Evolutionary conservation across 23 tunicate species (phyloP).

Genomic region (Styela plicata): DNA sequence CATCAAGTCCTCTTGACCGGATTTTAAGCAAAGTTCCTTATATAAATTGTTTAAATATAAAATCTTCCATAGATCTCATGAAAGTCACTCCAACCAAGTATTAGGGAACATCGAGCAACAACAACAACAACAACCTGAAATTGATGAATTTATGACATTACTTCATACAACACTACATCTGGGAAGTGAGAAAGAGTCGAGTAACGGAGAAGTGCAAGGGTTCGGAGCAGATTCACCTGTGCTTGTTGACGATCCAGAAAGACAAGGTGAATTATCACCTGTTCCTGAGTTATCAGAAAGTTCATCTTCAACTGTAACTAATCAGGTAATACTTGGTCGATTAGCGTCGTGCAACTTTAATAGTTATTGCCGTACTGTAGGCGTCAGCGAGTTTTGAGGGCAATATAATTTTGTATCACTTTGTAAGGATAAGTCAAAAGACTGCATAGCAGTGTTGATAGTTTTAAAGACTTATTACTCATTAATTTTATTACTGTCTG

Average conservation of each 20-base stretch:
- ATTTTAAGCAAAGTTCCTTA: no score
- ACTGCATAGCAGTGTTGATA: no score
- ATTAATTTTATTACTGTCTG: no score
- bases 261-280: constrained; percentile 42
- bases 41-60: no score
- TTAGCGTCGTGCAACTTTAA: no score
- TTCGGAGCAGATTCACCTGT: constrained; percentile 27
- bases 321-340: no score
- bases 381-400: no score
- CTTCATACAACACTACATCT: constrained; percentile 79
- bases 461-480: no score
- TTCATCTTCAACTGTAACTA: not conserved
- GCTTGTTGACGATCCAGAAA: constrained; percentile 19
- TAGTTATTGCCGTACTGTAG: no score
- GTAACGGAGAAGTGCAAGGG: not conserved
- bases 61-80: not conserved
- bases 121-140: constrained; percentile 7
- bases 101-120: not conserved
- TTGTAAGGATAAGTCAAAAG: no score
- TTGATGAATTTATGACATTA: constrained; percentile 40
- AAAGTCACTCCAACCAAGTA: not conserved
- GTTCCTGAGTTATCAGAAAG: constrained; percentile 55
- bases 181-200: constrained; percentile 32
- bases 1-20: no score
- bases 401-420: no score